Conservation (phyloP, 1,140 invertebrate genomes). For the Drosophila novamexicana region DNA sequence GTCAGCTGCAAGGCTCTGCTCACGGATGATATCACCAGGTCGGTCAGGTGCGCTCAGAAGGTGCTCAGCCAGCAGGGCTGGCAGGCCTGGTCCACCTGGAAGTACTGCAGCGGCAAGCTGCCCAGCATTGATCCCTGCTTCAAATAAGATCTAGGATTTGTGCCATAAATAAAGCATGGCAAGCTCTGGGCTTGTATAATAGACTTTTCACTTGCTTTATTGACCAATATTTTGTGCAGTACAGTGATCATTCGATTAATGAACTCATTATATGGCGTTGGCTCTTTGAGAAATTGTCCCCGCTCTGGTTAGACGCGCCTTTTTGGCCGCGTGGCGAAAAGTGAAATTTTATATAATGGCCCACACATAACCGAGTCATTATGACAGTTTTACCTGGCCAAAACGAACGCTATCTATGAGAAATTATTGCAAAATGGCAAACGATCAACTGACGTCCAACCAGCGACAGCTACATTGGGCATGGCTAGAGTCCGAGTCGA, state of each 20-base stretch:
- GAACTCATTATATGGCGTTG: constrained; percentile 30
- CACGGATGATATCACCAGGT: constrained; percentile 42
- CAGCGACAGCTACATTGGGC: constrained; percentile 38
- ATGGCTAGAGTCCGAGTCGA: constrained; percentile 10
- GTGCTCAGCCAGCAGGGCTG: constrained; percentile 58
- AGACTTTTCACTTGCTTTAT: constrained; percentile 40
- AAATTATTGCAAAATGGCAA: constrained; percentile 58
- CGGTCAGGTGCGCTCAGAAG: constrained; percentile 56
- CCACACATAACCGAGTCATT: constrained; percentile 72
- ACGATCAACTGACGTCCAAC: background rate
- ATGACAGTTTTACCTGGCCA: constrained; percentile 74
- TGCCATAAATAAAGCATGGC: background rate
- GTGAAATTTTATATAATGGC: constrained; percentile 78
- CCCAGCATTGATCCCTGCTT: constrained; percentile 69
- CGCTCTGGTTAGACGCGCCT: constrained; percentile 42
- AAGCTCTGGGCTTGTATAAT: constrained; percentile 36
- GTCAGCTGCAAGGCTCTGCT: constrained; percentile 47
- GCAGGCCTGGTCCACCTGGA: constrained; percentile 64
- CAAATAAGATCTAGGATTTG: constrained; percentile 14
- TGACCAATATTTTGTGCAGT: constrained; percentile 38
- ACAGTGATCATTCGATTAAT: constrained; percentile 24
- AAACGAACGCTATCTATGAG: constrained; percentile 75
- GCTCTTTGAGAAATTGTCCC: constrained; percentile 32
- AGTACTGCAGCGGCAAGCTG: constrained; percentile 54
- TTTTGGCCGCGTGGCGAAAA: constrained; percentile 59